Evolutionary conservation across 2,797 vertebrate genomes (phyloP), one percentile per base, ranked within the genome.

Genomic region (Monodelphis domestica): DNA sequence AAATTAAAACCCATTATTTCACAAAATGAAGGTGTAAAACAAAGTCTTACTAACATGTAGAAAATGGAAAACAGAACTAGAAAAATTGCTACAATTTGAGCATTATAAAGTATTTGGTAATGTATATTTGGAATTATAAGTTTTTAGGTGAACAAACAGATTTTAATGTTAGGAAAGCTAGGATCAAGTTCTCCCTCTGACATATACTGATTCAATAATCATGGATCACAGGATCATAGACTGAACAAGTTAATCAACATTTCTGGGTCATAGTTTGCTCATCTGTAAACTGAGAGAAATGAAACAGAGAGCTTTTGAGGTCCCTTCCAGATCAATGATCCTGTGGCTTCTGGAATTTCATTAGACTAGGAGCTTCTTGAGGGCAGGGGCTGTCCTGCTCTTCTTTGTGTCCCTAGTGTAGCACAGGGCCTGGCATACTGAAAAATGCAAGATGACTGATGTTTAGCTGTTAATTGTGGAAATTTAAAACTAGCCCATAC

Each of bases 1-100:
- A 51, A 92, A 92, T 28, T 78, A 96, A 92, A 96, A 93, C 17
- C 54, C 89, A 45, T 91, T 53, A 94, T 92, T 92, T 95, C 90
- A 96, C 45, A 88, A 92, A 70, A 54, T 90, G 70, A 52, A 92
- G 93, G 53, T 24, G 91, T 50, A 91, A 91, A 84, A 53, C 45
- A 51, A 91, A 78, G 29, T 94, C 92, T 70, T 89, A 91, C 52
- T 89, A 84, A 96, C n/a, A 93, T 24, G 70, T 0, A 30, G 63
- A 94, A 96, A 93, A 45, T 52, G 0, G 52, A 33, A 92, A 94
- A 29, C 1, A 88, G 30, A 91, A 78, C 87, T 94, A 95, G 91
- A 28, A 90, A 78, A 93, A 94, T 11, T 87, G 28, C 52, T 92
- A 91, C 88, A 56, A 94, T 93, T 94, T 88, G 92, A 95, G 92